These are phyloP conservation scores for Armadillidium nasatum DNA, from an alignment of 1,140 invertebrate genomes.

Conservation along the genomic window DNA sequence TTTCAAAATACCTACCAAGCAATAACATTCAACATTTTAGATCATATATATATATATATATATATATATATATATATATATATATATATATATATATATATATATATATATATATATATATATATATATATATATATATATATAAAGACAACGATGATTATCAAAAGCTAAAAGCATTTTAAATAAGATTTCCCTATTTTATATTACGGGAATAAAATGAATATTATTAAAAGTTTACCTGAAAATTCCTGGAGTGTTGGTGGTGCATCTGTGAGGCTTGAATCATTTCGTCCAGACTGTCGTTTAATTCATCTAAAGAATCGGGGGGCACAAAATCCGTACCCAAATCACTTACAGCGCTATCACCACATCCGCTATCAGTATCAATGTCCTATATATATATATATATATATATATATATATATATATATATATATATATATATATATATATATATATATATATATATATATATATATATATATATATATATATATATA, in stretches of 20 bases:
- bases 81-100: slow-evolving; percentile 6
- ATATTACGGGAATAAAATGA: neutral
- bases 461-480: slow-evolving; percentile 8
- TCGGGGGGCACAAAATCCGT: slow-evolving; percentile 21
- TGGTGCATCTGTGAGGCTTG: slow-evolving; percentile 62
- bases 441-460: neutral
- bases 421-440: slow-evolving; percentile 13
- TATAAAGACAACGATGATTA: too few species aligned
- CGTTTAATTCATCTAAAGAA: slow-evolving; percentile 45
- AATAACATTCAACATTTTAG: neutral
- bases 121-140: slow-evolving; percentile 6
- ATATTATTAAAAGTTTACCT: slow-evolving; percentile 51
- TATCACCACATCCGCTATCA: slow-evolving; percentile 11
- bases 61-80: slow-evolving; percentile 6
- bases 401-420: neutral
- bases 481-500: slow-evolving; percentile 4
- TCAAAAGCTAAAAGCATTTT: neutral
- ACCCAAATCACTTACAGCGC: slow-evolving; percentile 14
- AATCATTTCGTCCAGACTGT: slow-evolving; percentile 59
- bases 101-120: slow-evolving; percentile 6
- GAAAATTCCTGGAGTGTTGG: slow-evolving; percentile 56
- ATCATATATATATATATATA: neutral
- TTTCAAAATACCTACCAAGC: neutral
- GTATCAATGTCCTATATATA: neutral
- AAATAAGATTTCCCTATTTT: neutral